These are phyloP conservation scores for Trypoxylus dichotomus DNA, from an alignment of 1,140 invertebrate genomes.

Conservation along the genomic window DNA sequence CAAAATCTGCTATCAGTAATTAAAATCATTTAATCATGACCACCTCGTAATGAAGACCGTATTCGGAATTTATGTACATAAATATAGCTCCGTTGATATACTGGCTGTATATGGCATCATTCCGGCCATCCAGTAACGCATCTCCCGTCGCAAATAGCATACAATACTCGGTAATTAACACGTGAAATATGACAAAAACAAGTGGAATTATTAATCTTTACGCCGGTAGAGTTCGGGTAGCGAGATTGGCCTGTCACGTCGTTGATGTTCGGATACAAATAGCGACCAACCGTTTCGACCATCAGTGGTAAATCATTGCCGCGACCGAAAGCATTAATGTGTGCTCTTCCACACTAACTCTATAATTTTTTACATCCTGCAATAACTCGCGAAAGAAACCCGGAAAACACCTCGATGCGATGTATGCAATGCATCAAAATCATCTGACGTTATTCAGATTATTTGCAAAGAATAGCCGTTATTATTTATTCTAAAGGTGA, in stretches of 20 bases:
- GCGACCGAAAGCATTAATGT: constrained; percentile 25
- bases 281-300: constrained; percentile 32
- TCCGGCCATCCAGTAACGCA: not conserved
- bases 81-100: not conserved
- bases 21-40: constrained; percentile 17
- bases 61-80: not conserved
- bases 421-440: not conserved
- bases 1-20: not conserved
- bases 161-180: constrained; percentile 41
- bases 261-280: constrained; percentile 38
- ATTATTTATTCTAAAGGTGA: not conserved
- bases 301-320: constrained; percentile 41
- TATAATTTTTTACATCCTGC: constrained; percentile 27
- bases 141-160: constrained; percentile 34
- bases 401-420: not conserved
- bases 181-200: constrained; percentile 44
- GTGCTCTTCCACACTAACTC: constrained; percentile 32
- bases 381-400: not conserved
- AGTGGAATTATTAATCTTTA: constrained; percentile 45
- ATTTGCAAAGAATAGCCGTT: not conserved
- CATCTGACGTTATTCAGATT: not conserved
- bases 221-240: constrained; percentile 39
- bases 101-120: not conserved
- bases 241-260: constrained; percentile 43
- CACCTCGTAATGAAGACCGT: not conserved